Conservation (phyloP, 2,113 vertebrate genomes). For the Alaudala cheleensis region DNA sequence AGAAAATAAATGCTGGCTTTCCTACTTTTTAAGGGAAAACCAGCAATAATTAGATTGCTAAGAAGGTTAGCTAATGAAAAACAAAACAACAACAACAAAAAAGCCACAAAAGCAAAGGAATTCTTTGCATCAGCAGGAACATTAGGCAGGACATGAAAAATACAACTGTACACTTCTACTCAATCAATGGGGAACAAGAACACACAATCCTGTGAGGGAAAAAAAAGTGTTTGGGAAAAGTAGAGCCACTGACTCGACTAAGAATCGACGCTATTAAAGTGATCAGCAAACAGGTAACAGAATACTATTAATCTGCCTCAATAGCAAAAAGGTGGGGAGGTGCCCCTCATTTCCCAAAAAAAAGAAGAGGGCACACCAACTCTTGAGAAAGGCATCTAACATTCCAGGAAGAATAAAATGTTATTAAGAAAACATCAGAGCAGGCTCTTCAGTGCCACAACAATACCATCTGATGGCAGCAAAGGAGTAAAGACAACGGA, state of each 20-base stretch:
- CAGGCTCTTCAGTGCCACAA: neutral
- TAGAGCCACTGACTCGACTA: neutral
- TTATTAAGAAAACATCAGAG: neutral
- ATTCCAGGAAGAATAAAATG: neutral
- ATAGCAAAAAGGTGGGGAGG: neutral
- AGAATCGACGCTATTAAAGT: neutral
- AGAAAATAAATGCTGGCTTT: neutral
- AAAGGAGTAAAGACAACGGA: neutral
- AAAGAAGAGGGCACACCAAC: neutral
- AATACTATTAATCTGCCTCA: neutral
- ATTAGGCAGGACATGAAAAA: neutral
- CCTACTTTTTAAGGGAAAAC: neutral
- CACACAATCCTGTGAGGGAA: neutral
- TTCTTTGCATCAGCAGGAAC: neutral
- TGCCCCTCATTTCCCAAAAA: neutral
- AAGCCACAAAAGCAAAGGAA: neutral
- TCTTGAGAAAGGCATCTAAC: neutral
- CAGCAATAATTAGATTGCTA: neutral
- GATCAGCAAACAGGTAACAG: neutral
- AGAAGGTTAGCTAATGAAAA: neutral
- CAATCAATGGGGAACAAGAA: neutral
- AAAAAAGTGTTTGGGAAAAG: neutral
- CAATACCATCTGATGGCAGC: neutral
- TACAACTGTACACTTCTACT: neutral
- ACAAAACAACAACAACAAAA: neutral